Percentiles rank a stretch among this genome's conserved stretches.
Evolutionary conservation across 2,888 invertebrate genomes (phyloP).

Genomic region (Habroteleia sp.): DNA sequence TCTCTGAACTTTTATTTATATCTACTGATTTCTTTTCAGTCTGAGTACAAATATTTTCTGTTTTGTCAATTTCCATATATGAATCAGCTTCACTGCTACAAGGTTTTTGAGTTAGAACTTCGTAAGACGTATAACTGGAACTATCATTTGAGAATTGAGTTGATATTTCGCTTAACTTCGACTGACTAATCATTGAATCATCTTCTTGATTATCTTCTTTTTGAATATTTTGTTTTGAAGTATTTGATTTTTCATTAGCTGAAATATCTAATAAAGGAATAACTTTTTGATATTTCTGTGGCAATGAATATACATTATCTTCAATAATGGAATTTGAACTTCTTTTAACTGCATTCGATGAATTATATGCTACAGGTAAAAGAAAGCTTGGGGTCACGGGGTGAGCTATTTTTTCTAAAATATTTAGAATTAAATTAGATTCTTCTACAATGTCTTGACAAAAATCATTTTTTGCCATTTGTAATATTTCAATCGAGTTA

Average conservation of each 20-base stretch:
- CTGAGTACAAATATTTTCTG: too few relatives aligned
- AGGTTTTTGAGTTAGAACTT: too few relatives aligned
- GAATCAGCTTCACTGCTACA: too few relatives aligned
- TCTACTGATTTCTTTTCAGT: too few relatives aligned
- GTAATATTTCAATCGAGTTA: conserved; percentile 73
- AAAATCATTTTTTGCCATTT: conserved; percentile 71
- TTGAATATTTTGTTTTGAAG: background rate
- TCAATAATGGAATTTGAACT: background rate
- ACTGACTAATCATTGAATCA: too few relatives aligned
- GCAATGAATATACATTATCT: background rate
- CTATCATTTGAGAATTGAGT: too few relatives aligned
- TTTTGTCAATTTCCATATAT: too few relatives aligned
- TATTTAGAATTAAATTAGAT: conserved; percentile 69
- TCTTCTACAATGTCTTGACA: conserved; percentile 68
- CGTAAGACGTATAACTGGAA: too few relatives aligned
- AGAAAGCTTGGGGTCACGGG: conserved; percentile 72
- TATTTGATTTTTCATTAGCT: background rate
- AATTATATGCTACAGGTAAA: conserved; percentile 46
- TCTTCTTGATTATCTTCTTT: too few relatives aligned
- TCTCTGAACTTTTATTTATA: too few relatives aligned
- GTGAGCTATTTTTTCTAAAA: conserved; percentile 74
- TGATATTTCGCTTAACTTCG: too few relatives aligned
- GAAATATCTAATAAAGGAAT: conserved; percentile 3
- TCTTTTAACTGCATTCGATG: conserved; percentile 9
- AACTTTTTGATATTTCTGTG: conserved; percentile 20